phyloP scores from a whole-genome alignment of 2,797 vertebrate species.

The Diceros bicornis region DNA sequence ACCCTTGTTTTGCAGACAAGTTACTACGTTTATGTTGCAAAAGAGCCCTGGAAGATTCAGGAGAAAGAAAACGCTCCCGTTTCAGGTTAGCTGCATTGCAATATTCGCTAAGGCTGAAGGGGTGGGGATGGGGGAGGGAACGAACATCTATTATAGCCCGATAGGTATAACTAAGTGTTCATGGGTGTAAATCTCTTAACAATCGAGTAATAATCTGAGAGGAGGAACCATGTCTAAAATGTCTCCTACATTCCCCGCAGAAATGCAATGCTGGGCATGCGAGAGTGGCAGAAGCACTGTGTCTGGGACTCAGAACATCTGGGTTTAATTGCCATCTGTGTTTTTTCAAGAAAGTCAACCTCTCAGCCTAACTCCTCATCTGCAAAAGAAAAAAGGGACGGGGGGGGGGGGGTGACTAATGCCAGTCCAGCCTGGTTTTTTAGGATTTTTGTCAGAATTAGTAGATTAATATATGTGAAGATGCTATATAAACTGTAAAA shows the following conservation, averaged over 20 bases:
- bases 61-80: constrained; percentile 47
- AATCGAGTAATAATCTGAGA: constrained; percentile 26
- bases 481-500: background rate
- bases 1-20: constrained; percentile 79
- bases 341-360: constrained; percentile 75
- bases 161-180: constrained; percentile 57
- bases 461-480: background rate
- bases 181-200: constrained; percentile 50
- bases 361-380: constrained; percentile 58
- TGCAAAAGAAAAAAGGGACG: background rate
- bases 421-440: background rate
- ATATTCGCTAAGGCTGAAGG: background rate
- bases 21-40: constrained; percentile 77
- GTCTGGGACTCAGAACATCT: constrained; percentile 75
- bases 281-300: constrained; percentile 59
- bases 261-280: constrained; percentile 18
- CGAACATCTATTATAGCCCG: background rate
- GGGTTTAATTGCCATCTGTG: constrained; percentile 79
- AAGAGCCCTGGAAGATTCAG: constrained; percentile 49
- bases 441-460: constrained; percentile 7
- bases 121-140: background rate
- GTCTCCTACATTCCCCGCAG: constrained; percentile 24
- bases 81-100: constrained; percentile 56
- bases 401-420: background rate
- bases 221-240: constrained; percentile 64